Conservation (phyloP, 2,797 vertebrate genomes). For the Heliangelus exortis region DNA sequence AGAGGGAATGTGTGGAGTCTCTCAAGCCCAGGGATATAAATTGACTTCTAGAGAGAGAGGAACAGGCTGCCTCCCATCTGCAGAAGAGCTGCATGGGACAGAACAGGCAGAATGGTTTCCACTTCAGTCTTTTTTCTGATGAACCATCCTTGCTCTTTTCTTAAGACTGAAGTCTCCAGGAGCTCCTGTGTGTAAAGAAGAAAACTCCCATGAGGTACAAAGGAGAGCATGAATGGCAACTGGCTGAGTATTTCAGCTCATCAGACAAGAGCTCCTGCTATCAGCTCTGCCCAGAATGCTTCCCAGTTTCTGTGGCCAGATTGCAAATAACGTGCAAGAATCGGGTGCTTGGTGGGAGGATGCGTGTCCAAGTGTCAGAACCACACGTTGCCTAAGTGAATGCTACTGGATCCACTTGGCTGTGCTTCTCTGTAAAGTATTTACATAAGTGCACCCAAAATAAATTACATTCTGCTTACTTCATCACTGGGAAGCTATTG, state of each 20-base stretch:
- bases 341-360: background rate
- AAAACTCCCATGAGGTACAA: fast-evolving
- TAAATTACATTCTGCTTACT: background rate
- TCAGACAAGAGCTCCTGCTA: fast-evolving
- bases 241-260: background rate
- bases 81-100: background rate
- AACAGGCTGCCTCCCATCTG: fast-evolving
- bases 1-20: background rate
- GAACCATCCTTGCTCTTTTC: background rate
- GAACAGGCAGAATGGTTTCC: background rate
- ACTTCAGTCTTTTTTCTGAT: background rate
- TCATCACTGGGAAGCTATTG: background rate
- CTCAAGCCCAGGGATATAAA: background rate
- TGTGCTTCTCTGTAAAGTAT: background rate
- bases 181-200: background rate
- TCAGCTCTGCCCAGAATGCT: too few species aligned
- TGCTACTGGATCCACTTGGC: background rate
- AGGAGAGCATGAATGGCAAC: background rate
- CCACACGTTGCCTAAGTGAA: background rate
- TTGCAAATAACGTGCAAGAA: background rate
- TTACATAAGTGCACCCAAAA: background rate
- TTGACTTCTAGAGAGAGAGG: background rate
- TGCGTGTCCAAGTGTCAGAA: background rate
- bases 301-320: background rate
- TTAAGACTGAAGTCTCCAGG: background rate